Base-by-base conservation (phyloP, 1,140 invertebrate genomes). In the Hormaphis cornu region DNA sequence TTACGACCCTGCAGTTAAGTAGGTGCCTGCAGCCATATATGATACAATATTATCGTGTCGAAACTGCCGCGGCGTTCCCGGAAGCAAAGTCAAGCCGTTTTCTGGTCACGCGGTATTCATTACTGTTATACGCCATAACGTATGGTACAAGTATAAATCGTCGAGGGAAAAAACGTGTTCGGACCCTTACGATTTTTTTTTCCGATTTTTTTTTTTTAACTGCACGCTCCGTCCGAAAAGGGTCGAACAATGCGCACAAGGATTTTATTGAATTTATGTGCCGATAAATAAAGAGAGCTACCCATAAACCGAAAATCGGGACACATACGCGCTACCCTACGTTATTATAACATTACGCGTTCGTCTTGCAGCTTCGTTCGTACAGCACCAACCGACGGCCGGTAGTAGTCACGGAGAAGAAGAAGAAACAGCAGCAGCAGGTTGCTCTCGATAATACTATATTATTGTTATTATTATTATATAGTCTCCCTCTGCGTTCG, bases 51-150 rank as follows among this genome's bases (percentile, higher is more conserved):
- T 40, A 8, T 40, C n/a, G n/a, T n/a, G n/a, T n/a, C n/a, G n/a
- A n/a, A n/a, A n/a, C n/a, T n/a, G n/a, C n/a, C n/a, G n/a, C n/a
- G 8, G 42, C n/a, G 26, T 63, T 42, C 44, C 61, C 61, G 61
- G 61, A 50, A 66, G 44, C 61, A 66, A 20, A 66, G 61, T 66
- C 61, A 33, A 33, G 26, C 44, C 28, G 44, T 50, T 66, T 63
- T 66, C 28, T 18, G 44, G 42, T 46, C 37, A 61, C 58, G n/a
- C n/a, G 40, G 61, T 50, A 33, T 48, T 30, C 18, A 8, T 8
- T 40, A 40, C 14, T 40, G 14, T 40, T 8, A 8, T 40, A 40
- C 14, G 14, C 14, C 14, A 40, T 40, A 8, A 40, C 14, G 14
- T 14, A n/a, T 46, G 16, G n/a, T n/a, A n/a, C n/a, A n/a, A n/a